phyloP scores from a whole-genome alignment of 2,888 invertebrate genomes.

The Vesta saturnalis region DNA sequence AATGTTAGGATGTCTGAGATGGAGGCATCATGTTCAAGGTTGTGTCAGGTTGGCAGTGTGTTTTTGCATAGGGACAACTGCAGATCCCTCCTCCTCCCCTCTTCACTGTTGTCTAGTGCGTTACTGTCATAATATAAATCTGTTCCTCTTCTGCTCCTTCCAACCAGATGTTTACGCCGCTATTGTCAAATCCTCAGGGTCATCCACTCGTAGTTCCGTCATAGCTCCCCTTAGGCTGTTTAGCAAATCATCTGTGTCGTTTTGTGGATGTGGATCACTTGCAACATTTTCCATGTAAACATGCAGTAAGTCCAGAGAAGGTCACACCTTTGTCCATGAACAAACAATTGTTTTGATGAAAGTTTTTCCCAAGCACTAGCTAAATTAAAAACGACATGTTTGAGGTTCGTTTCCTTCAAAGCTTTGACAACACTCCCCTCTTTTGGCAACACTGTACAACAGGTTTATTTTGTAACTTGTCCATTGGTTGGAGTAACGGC shows the following conservation, averaged over 20 bases:
- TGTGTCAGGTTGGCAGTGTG: no score
- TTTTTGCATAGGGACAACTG: no score
- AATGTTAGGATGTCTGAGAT: no score
- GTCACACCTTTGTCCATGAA: background rate
- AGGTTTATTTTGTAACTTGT: constrained; percentile 20
- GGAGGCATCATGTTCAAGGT: no score
- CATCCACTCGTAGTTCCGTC: background rate
- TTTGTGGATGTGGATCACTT: background rate
- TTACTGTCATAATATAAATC: no score
- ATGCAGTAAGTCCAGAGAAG: background rate
- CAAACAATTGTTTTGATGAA: background rate
- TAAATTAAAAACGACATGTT: background rate
- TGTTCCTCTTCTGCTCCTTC: no score
- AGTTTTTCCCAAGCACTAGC: background rate
- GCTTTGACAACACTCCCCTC: background rate
- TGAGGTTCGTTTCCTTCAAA: background rate
- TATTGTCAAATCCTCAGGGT: background rate
- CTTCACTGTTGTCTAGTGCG: no score
- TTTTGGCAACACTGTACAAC: background rate
- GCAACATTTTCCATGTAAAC: background rate
- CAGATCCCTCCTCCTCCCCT: no score
- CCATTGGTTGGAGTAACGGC: background rate
- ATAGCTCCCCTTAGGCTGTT: background rate
- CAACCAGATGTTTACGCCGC: no score
- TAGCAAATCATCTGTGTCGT: background rate